Base-by-base conservation (phyloP, 2,888 invertebrate species). In the Cistogaster globosa region DNA sequence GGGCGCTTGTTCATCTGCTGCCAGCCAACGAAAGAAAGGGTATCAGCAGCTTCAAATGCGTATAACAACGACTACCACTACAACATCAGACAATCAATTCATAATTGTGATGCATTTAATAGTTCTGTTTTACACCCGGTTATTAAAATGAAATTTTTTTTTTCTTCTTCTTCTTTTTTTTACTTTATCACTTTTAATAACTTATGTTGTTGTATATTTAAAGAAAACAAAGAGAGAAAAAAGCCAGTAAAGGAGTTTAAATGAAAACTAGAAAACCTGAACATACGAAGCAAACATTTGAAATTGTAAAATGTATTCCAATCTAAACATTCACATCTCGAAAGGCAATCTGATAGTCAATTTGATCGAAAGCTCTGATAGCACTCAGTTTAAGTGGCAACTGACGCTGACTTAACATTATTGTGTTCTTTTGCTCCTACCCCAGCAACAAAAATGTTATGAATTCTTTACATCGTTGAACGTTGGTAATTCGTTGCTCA, bases 41-140 rank as follows among this genome's bases (percentile, higher is more conserved):
- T 22, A 53, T 6, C 51, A 32, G 32, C 51, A 26, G 55, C 53
- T 45, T 16, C 6, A 36, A 65, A 9, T 22, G n/a, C n/a, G n/a
- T n/a, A n/a, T n/a, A n/a, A 5, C 16, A 75, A 51, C 32, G 6
- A 32, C 51, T 22, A 62, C 53, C 8, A 53, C 22, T 26, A 68
- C 45, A 18, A 51, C 68, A 74, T 42, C 62, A 58, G 69, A 53
- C 32, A 26, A 57, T 26, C 91, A 91, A 91, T 91, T 91, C 91
- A 91, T 91, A 91, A 91, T 91, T 91, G 91, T 90, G 91, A 91
- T 90, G 85, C 90, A 91, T 91, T 32, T 91, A 91, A 91, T 91
- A 89, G 90, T 90, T 86, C 88, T 89, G 89, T 91, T 91, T 91
- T 91, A 91, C 90, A 91, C 89, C 82, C 90, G 91, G 91, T 91